phyloP scores from a whole-genome alignment of 2,797 vertebrate species.

The Sternotherus odoratus region DNA sequence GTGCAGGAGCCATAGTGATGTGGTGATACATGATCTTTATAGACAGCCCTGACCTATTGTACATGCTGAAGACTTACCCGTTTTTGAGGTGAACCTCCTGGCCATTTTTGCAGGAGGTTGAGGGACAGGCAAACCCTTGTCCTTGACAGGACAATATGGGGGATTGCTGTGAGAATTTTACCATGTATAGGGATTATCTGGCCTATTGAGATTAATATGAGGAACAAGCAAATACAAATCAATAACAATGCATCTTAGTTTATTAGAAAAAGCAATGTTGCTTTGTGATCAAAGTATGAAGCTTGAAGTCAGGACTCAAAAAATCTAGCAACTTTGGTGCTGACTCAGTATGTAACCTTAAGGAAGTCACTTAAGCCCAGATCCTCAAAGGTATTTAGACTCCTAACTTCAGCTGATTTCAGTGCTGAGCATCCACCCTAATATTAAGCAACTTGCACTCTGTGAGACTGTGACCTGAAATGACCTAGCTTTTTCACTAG shows the following conservation, averaged over 20 bases:
- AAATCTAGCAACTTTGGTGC: neutral
- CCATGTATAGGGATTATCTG: neutral
- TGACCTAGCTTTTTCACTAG: neutral
- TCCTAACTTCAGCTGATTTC: neutral
- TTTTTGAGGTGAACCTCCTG: neutral
- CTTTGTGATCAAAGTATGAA: neutral
- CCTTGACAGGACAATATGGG: fast-evolving
- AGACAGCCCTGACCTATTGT: fast-evolving
- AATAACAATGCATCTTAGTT: neutral
- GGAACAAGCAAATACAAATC: neutral
- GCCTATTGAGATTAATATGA: neutral
- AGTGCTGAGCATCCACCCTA: neutral
- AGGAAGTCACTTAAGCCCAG: neutral
- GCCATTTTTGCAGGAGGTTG: neutral
- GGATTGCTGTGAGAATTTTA: fast-evolving
- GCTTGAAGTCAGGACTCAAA: neutral
- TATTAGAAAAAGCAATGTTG: neutral
- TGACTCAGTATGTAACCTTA: neutral
- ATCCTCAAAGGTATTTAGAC: neutral
- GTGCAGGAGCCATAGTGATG: neutral
- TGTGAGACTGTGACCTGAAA: neutral
- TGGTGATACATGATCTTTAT: neutral
- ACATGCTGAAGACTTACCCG: neutral
- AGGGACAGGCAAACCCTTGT: fast-evolving
- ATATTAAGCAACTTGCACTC: neutral